phyloP scores from a whole-genome alignment of 1,140 invertebrate species.

The Drosophila virilis region DNA sequence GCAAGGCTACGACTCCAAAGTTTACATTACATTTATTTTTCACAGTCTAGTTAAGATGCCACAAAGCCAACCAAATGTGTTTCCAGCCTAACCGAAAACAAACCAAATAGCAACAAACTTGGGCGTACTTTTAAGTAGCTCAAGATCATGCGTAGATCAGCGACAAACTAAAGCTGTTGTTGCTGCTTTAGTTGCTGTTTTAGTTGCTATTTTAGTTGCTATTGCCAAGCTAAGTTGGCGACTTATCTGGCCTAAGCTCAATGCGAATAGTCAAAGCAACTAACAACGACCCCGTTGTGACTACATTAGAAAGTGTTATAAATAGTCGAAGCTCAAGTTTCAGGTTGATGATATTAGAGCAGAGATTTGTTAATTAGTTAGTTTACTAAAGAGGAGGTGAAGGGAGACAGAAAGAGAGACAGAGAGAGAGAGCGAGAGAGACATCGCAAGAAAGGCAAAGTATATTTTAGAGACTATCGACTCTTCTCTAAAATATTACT shows the following conservation, averaged over 20 bases:
- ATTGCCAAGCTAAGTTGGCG: conserved; percentile 49
- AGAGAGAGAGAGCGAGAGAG: neutral
- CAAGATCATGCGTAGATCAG: conserved; percentile 63
- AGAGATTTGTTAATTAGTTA: conserved; percentile 62
- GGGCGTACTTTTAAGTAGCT: conserved; percentile 50
- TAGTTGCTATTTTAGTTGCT: conserved; percentile 25
- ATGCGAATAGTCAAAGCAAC: conserved; percentile 33
- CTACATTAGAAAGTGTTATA: conserved; percentile 62
- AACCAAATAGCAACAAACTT: conserved; percentile 15
- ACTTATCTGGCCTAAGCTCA: conserved; percentile 19
- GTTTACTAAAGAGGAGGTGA: too few relatives aligned
- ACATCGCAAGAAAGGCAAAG: neutral
- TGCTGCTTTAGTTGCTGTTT: conserved; percentile 5
- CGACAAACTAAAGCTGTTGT: conserved; percentile 14
- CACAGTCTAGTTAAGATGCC: conserved; percentile 72
- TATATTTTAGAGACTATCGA: too few relatives aligned
- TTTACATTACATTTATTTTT: conserved; percentile 71
- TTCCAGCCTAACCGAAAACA: conserved; percentile 24
- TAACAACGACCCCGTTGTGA: conserved; percentile 43
- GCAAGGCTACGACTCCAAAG: conserved; percentile 61
- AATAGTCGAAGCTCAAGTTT: conserved; percentile 3
- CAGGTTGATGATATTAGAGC: conserved; percentile 37
- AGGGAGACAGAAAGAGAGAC: neutral
- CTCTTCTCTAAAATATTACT: too few relatives aligned
- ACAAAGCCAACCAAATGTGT: conserved; percentile 23